These are phyloP conservation scores for Lasioglossum albipes DNA, from an alignment of 1,140 invertebrate genomes.

Conservation along the genomic window DNA sequence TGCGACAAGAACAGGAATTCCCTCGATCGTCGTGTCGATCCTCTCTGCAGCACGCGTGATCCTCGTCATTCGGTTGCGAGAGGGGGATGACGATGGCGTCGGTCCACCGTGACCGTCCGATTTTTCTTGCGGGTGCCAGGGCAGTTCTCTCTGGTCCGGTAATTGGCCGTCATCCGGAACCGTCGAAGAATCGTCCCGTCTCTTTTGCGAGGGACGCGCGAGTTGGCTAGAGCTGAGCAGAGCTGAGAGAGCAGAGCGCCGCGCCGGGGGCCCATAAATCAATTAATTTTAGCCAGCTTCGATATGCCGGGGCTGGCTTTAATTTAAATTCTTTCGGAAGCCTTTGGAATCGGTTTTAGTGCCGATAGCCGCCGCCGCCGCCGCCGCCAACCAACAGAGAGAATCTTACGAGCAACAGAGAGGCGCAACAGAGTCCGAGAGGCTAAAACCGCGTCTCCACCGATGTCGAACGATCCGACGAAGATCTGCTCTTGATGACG, in stretches of 20 bases:
- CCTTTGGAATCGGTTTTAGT: slow-evolving; percentile 61
- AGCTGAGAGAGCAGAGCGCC: too few relatives aligned
- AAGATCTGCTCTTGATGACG: neutral
- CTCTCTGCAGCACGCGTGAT: neutral
- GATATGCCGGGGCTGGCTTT: slow-evolving; percentile 71
- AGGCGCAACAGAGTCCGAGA: too few relatives aligned
- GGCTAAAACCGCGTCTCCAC: slow-evolving; percentile 41
- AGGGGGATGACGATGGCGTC: too few relatives aligned
- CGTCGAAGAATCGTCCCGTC: neutral
- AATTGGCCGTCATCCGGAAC: slow-evolving; percentile 47
- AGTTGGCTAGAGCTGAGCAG: too few relatives aligned
- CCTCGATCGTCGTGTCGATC: neutral
- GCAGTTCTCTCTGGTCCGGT: slow-evolving; percentile 1
- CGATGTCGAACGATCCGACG: slow-evolving; percentile 39
- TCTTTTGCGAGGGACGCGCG: too few relatives aligned
- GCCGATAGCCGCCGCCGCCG: slow-evolving; percentile 15
- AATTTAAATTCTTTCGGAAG: slow-evolving; percentile 79
- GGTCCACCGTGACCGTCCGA: slow-evolving; percentile 10
- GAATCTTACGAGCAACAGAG: too few relatives aligned
- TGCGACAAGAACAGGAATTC: slow-evolving; percentile 30
- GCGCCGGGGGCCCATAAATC: slow-evolving; percentile 70
- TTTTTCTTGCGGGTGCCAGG: slow-evolving; percentile 42
- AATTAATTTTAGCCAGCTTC: slow-evolving; percentile 79
- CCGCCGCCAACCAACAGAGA: too few relatives aligned
- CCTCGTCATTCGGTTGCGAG: too few relatives aligned